Conservation (phyloP, 2,888 invertebrate genomes). For the Cistogaster globosa region DNA sequence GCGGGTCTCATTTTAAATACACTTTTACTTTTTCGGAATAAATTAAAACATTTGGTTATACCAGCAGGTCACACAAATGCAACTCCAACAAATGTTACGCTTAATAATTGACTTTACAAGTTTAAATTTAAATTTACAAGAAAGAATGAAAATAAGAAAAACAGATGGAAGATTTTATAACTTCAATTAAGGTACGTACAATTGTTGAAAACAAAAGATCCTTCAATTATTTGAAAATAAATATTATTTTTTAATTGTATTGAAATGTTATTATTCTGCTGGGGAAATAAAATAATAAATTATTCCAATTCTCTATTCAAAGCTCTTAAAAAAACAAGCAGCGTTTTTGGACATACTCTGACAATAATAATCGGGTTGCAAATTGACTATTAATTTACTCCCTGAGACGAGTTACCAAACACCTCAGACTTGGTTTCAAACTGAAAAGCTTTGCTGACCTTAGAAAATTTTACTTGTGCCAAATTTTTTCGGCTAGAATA, state of each 20-base stretch:
- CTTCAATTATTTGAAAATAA: conserved; percentile 8
- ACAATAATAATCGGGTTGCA: too few species aligned
- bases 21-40: conserved; percentile 64
- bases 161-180: conserved; percentile 28
- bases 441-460: too few species aligned
- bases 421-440: too few species aligned
- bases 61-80: background rate
- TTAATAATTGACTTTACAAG: conserved; percentile 29
- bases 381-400: too few species aligned
- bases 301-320: too few species aligned
- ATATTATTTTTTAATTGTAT: background rate
- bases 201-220: conserved; percentile 26
- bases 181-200: conserved; percentile 13
- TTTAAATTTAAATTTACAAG: conserved; percentile 6
- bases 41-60: conserved; percentile 22
- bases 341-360: too few species aligned
- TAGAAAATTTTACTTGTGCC: too few species aligned
- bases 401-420: too few species aligned
- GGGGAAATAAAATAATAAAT: too few species aligned
- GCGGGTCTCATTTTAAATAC: conserved; percentile 35
- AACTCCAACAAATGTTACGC: conserved; percentile 46
- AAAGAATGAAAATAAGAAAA: background rate
- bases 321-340: too few species aligned
- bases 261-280: background rate
- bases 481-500: too few species aligned